These are phyloP conservation scores for Natator depressus DNA, from an alignment of 2,113 vertebrate genomes.

Conservation along the genomic window DNA sequence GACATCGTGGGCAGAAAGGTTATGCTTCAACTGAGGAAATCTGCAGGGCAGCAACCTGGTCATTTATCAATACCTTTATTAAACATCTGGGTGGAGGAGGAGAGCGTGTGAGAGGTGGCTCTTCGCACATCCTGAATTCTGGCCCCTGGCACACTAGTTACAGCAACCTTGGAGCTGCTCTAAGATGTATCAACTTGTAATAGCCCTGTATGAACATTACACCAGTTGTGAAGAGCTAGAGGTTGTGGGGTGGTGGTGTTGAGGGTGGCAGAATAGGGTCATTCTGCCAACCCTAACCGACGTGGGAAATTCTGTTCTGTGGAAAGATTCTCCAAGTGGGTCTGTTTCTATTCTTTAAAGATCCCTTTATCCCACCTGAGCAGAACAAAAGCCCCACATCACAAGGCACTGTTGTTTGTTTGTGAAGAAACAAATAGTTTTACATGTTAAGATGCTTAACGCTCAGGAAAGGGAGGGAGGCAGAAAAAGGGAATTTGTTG, in stretches of 20 bases:
- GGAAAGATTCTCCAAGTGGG: not conserved
- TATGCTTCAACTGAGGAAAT: not conserved
- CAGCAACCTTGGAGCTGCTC: not conserved
- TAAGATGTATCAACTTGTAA: not conserved
- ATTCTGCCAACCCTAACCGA: not conserved
- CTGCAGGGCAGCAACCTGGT: not conserved
- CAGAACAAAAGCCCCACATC: too few relatives aligned
- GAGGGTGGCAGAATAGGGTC: not conserved
- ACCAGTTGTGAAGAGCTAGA: accelerated
- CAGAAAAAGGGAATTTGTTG: not conserved
- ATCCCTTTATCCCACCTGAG: too few relatives aligned
- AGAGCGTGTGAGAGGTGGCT: not conserved
- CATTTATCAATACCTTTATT: not conserved
- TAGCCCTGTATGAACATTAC: not conserved
- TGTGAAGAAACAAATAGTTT: too few relatives aligned
- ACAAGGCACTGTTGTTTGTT: too few relatives aligned
- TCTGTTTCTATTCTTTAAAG: accelerated
- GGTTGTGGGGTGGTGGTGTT: too few relatives aligned
- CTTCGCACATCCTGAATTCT: not conserved
- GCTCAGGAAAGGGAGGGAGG: not conserved
- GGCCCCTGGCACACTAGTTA: not conserved
- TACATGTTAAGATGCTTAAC: not conserved
- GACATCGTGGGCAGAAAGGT: not conserved
- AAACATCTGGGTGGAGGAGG: not conserved
- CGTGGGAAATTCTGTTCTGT: not conserved